phyloP scores from a whole-genome alignment of 2,797 vertebrate species.

The Gallinago stenura region DNA sequence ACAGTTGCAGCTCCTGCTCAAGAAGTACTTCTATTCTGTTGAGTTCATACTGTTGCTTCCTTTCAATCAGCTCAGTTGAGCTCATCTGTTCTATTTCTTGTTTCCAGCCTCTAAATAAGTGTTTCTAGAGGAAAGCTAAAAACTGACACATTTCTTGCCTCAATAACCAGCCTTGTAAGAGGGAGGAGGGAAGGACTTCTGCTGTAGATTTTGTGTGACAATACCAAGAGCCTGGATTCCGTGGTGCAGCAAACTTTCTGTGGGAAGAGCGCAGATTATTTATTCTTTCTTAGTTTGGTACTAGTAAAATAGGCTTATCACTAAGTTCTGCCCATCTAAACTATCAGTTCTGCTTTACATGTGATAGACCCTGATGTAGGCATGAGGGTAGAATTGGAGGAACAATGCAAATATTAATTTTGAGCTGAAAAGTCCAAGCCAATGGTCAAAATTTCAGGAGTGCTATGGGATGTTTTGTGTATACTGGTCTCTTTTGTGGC shows the following conservation, averaged over 20 bases:
- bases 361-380: neutral
- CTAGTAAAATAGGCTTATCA: neutral
- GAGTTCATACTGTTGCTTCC: neutral
- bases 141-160: neutral
- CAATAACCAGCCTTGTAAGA: neutral
- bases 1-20: neutral
- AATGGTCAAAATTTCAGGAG: neutral
- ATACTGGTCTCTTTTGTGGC: neutral
- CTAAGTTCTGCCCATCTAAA: neutral
- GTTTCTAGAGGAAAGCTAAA: neutral
- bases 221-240: neutral
- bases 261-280: neutral
- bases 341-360: neutral
- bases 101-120: neutral
- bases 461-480: neutral
- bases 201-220: neutral
- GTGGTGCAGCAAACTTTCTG: neutral
- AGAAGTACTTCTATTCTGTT: neutral
- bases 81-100: neutral
- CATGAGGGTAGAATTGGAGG: neutral
- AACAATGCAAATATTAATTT: neutral
- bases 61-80: constrained; percentile 2
- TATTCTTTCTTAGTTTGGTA: neutral
- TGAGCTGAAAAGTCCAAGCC: neutral
- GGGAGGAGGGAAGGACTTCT: neutral